Evolutionary conservation across 2,888 invertebrate genomes (phyloP).

Genomic region (Cordilura impudica): DNA sequence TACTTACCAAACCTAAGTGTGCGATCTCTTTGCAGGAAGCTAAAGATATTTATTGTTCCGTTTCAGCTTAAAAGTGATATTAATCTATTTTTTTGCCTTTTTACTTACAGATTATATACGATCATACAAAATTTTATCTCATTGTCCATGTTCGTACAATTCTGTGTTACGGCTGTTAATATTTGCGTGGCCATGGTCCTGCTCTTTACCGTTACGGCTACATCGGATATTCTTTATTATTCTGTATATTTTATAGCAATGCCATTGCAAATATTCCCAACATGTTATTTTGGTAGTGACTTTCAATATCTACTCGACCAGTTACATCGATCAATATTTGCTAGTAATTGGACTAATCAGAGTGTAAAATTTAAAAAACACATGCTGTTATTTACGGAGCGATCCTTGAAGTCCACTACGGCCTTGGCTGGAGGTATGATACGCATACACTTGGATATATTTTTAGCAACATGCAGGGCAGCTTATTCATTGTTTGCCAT

Average conservation of each 20-base stretch:
- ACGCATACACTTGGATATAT: conserved; percentile 68
- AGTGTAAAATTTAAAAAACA: conserved; percentile 65
- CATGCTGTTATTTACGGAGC: conserved; percentile 68
- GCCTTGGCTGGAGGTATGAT: conserved; percentile 69
- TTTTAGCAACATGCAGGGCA: conserved; percentile 65
- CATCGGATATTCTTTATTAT: conserved; percentile 64
- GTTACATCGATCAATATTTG: conserved; percentile 67
- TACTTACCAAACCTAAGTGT: too few species aligned
- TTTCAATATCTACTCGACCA: conserved; percentile 64
- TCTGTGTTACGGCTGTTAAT: conserved; percentile 65
- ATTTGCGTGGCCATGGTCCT: conserved; percentile 65
- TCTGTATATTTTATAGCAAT: conserved; percentile 61
- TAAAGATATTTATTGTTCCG: too few species aligned
- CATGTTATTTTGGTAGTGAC: conserved; percentile 70
- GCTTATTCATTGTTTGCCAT: conserved; percentile 71
- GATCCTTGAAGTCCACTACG: conserved; percentile 64
- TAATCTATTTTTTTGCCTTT: too few species aligned
- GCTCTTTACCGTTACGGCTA: conserved; percentile 65
- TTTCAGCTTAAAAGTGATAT: too few species aligned
- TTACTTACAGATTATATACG: conserved; percentile 46
- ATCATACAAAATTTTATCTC: conserved; percentile 68
- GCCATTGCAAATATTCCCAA: conserved; percentile 68
- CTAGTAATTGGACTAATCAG: conserved; percentile 69
- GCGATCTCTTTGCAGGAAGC: too few species aligned
- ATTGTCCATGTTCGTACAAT: conserved; percentile 69